A percentile compares a stretch with the other conserved stretches of the same genome.
These are phyloP conservation scores for Aselliscus stoliczkanus DNA, from an alignment of 2,797 vertebrate species.

Conservation along the genomic window DNA sequence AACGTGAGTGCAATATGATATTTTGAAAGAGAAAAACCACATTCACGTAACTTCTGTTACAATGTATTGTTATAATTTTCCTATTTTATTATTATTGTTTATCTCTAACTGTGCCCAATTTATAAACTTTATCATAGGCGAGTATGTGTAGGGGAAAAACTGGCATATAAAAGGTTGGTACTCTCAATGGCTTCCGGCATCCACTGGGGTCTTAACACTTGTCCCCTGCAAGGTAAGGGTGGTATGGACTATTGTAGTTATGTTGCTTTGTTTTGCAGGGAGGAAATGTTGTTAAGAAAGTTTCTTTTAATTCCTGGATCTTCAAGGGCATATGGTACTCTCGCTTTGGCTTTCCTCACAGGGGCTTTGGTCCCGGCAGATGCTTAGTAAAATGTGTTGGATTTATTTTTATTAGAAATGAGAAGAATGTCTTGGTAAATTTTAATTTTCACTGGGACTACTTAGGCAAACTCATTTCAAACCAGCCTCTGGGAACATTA, in stretches of 20 bases:
- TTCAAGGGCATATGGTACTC: not conserved
- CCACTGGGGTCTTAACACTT: not conserved
- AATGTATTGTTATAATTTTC: not conserved
- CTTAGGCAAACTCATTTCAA: conserved; percentile 40
- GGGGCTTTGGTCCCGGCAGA: not conserved
- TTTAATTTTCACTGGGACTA: conserved; percentile 36
- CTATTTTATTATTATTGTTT: not conserved
- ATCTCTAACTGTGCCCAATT: not conserved
- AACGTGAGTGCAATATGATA: not conserved
- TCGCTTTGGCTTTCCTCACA: not conserved
- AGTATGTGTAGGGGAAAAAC: not conserved
- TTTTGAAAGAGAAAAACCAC: not conserved
- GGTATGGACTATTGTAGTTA: not conserved
- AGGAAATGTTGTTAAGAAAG: not conserved
- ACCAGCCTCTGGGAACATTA: conserved; percentile 12
- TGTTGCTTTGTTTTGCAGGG: not conserved
- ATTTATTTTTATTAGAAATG: conserved; percentile 42
- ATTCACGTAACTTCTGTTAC: not conserved
- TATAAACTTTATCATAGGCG: not conserved
- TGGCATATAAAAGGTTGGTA: not conserved
- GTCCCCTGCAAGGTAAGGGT: too few relatives aligned
- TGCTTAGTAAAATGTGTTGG: not conserved
- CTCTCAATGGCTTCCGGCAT: not conserved
- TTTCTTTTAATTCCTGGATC: not conserved
- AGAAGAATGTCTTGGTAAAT: not conserved